Base-by-base conservation (phyloP, 2,113 vertebrate genomes). In the Sapayoa aenigma region DNA sequence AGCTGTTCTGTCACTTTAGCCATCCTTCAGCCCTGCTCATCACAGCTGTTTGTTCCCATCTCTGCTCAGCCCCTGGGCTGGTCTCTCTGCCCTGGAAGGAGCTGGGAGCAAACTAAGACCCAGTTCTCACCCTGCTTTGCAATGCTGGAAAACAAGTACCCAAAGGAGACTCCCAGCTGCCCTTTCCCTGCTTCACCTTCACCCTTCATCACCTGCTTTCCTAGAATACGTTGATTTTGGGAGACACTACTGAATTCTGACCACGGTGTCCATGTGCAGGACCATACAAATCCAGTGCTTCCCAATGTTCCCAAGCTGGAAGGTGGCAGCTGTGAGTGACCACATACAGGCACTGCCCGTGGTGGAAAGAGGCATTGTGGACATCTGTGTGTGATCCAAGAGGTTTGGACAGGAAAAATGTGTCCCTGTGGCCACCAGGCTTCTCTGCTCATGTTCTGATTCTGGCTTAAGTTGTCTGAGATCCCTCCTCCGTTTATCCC, bases 271-370 rank as follows among this genome's bases (percentile, higher is more conserved):
- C 53, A 49, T 4, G 11, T 27, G 28, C 63, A 62, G 27, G 53
- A 46, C 5, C 11, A 49, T 50, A 37, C 62, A 55, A 67, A 68
- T 18, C 17, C 7, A 11, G 46, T 14, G 50, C 78, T 90, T 68
- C 46, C 52, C 37, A 66, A 33, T 2, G 10, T 78, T 59, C 53
- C 74, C 37, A 75, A 1, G 58, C 20, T 77, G 65, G 33, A 14
- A 76, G 46, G n/a, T 8, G 4, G 30, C 49, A 55, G 39, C 56
- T 33, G 42, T 67, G 56, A 69, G 15, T 7, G 53, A 23, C 12
- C 2, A 4, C 6, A 13, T 11, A 24, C 58, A 72, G 71, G 42
- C 30, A n/a, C 25, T 42, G 50, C 53, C 41, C 2, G 0, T 30
- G 56, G 25, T 24, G 41, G 19, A 41, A 33, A 23, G 28, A 46